Percentiles rank a stretch among this genome's conserved stretches.
These are phyloP conservation scores for Rhimphoctona megacephalus DNA, from an alignment of 2,888 invertebrate genomes.

Conservation along the genomic window DNA sequence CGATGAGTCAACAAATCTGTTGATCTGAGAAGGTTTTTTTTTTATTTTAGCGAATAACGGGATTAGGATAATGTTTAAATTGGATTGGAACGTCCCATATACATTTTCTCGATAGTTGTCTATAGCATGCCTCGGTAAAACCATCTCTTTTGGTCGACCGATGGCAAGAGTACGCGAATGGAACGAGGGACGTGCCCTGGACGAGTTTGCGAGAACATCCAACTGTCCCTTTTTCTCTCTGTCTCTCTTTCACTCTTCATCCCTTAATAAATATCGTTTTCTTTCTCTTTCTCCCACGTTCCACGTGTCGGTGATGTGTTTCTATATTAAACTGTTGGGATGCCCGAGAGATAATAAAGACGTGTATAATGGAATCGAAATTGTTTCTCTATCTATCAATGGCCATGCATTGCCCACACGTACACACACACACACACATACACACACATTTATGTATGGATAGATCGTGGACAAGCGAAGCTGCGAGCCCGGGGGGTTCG, in stretches of 20 bases:
- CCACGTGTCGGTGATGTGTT: conserved; percentile 75
- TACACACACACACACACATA: conserved; percentile 43
- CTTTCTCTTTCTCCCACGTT: conserved; percentile 71
- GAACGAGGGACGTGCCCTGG: conserved; percentile 33
- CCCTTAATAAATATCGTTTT: conserved; percentile 64
- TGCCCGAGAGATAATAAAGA: conserved; percentile 83
- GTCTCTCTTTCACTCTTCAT: conserved; percentile 46
- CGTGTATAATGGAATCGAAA: conserved; percentile 84
- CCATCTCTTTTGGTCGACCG: conserved; percentile 53
- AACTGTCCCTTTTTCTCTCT: conserved; percentile 63
- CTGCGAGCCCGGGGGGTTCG: conserved; percentile 11
- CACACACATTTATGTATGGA: conserved; percentile 12
- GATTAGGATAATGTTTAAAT: background rate
- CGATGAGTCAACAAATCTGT: background rate
- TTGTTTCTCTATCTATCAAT: conserved; percentile 84
- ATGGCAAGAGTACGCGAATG: conserved; percentile 69
- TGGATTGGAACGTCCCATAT: conserved; percentile 11
- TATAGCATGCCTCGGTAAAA: conserved; percentile 40
- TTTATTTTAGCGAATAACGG: too few species aligned
- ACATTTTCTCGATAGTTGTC: conserved; percentile 44
- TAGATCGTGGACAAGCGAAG: conserved; percentile 37
- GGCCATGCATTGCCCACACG: conserved; percentile 75
- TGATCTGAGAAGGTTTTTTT: too few species aligned
- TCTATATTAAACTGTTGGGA: conserved; percentile 82
- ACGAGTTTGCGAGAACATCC: conserved; percentile 52